Base-by-base conservation (phyloP, 1,140 invertebrate species). In the Neotoxoptera formosana region DNA sequence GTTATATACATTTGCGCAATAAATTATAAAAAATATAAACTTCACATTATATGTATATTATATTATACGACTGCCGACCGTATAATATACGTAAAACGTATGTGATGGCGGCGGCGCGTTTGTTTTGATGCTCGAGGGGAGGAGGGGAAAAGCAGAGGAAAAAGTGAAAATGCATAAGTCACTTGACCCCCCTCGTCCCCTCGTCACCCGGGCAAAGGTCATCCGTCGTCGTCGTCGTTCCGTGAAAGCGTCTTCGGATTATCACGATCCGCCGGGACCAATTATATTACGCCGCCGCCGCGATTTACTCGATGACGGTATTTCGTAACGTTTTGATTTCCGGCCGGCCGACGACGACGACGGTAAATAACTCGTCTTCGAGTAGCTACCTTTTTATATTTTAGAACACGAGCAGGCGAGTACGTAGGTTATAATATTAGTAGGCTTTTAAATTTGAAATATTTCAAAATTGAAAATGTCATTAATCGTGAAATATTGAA, bases 161-260 rank as follows among this genome's bases (percentile, higher is more conserved):
- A 89, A 89, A 89, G 88, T 89, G 88, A 89, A 89, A 89, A 89
- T 89, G 34, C 88, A 89, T 89, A 89, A 89, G 88, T 89, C 51
- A 89, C 88, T 36, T 56, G 88, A 89, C 88, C 88, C 51, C 9
- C 47, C 41, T 41, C 41, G 41, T 41, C 41, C 41, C 41, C 41
- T 41, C 41, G 2, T 4, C 1, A 41, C 1, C 1, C 3, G 51
- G 34, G 23, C 34, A 89, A 89, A 89, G 88, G 51, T 89, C 88
- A 89, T 34, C 14, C n/a, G 83, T 84, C 84, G 84, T 84, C 84
- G 84, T 87, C 41, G 36, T 2, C 47, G 21, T 89, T 89, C 87
- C 34, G 88, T 89, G 88, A 89, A 89, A 89, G 88, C 34, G 88
- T 36, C 88, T 34, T 51, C 87, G 21, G 87, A 89, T 89, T 34